These are phyloP conservation scores for Oncorhynchus kisutch DNA, from an alignment of 2,113 vertebrate species.

Conservation along the genomic window DNA sequence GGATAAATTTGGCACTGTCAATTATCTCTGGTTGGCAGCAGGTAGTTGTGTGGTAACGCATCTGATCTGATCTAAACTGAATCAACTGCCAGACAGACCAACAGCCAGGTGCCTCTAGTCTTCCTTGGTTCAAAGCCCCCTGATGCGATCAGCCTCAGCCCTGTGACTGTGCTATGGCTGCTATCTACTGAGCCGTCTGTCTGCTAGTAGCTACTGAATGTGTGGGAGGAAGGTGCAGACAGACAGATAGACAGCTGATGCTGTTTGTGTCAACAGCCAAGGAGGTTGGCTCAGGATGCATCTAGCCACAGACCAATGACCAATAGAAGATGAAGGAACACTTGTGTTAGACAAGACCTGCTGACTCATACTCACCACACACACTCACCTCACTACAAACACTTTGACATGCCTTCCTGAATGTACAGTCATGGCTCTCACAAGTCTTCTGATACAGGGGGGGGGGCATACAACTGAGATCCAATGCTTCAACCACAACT, in stretches of 20 bases:
- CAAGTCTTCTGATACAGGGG: background rate
- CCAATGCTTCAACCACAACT: no score
- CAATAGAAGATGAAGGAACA: conserved; percentile 62
- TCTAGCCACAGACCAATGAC: conserved; percentile 63
- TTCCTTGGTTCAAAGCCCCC: conserved; percentile 51
- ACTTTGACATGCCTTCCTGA: background rate
- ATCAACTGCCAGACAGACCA: conserved; percentile 51
- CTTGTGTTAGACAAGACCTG: conserved; percentile 64
- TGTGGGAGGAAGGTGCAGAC: conserved; percentile 61
- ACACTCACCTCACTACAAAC: conserved; percentile 30
- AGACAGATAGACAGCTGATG: conserved; percentile 65
- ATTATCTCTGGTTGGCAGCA: conserved; percentile 43
- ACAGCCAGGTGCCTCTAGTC: conserved; percentile 55
- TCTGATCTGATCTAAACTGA: conserved; percentile 64
- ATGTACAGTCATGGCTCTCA: background rate
- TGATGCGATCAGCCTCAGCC: conserved; percentile 29
- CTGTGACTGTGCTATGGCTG: conserved; percentile 13
- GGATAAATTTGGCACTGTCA: conserved; percentile 41
- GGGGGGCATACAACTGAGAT: no score
- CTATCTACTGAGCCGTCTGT: conserved; percentile 18
- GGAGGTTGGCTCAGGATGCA: conserved; percentile 56
- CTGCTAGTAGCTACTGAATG: conserved; percentile 52
- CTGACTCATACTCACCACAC: conserved; percentile 63
- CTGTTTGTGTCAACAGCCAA: conserved; percentile 69
- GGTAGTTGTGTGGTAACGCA: conserved; percentile 48